A percentile compares a stretch with the other conserved stretches of the same genome.
Evolutionary conservation across 1,140 invertebrate species (phyloP).

Genomic region (Goniozus legneri): DNA sequence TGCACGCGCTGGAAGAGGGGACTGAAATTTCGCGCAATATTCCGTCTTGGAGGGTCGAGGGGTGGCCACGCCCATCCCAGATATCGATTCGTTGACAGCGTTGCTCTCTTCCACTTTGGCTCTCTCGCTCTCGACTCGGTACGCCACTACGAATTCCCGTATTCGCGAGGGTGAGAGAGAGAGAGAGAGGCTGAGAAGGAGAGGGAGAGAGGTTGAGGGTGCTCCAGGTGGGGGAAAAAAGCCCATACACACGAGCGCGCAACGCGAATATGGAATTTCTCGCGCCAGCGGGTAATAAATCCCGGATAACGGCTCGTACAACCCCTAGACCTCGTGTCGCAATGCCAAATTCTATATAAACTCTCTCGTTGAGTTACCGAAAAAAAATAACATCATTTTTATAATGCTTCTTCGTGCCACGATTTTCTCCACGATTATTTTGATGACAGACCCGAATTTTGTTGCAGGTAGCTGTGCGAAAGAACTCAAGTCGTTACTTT

Average conservation of each 20-base stretch:
- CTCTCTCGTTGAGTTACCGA: not conserved
- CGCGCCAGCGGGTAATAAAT: not conserved
- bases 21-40: constrained; percentile 19
- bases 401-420: no score
- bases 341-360: not conserved
- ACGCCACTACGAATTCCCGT: not conserved
- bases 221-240: no score
- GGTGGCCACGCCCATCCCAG: constrained; percentile 34
- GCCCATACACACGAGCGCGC: not conserved
- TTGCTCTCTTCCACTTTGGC: constrained; percentile 21
- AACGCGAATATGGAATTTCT: not conserved
- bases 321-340: no score
- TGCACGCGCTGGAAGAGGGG: no score
- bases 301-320: no score
- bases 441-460: no score
- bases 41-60: constrained; percentile 26
- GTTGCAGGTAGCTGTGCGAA: no score
- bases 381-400: no score
- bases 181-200: no score
- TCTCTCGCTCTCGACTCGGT: constrained; percentile 5
- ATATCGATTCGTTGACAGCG: constrained; percentile 36
- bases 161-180: not conserved
- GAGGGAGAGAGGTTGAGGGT: not conserved
- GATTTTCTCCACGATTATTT: no score
- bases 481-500: no score